Base-by-base conservation (phyloP, 2,888 invertebrate species). In the Athalia circularis region DNA sequence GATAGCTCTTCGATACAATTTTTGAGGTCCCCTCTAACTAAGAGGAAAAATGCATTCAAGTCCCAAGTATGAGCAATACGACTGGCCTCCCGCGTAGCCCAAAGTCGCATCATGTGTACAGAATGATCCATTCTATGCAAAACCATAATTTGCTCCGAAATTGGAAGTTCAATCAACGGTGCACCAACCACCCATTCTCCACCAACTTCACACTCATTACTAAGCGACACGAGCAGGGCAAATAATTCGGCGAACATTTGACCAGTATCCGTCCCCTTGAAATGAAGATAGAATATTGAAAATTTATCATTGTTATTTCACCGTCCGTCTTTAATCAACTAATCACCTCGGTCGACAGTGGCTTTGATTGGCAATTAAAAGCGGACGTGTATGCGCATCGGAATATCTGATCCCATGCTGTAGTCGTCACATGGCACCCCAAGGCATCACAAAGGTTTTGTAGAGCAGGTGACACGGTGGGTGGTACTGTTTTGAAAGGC, bases 111-210 rank as follows among this genome's bases (percentile, higher is more conserved):
- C 0, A 95, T 95, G 87, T 96, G 96, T 61, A 96, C 93, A 0
- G 95, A 95, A 86, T 96, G 96, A 91, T 96, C 96, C 83, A 95
- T 91, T 88, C 95, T 92, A 89, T 95, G 95, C 61, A 95, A 90
- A 45, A 96, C 94, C 2, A 96, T 95, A 87, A 96, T 96, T 90
- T 96, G 96, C 86, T 96, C 96, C 0, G 96, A 95, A 48, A 96
- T 92, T 0, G 96, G 96, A 79, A 96, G 88, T 84, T 95, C 94
- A 83, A 95, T 94, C n/a, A 95, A 90, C 0, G 95, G 95, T 0
- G 95, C 95, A 3, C 94, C 95, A 65, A 93, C 86, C 75, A 94
- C 93, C 92, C 94, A 95, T 82, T 95, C 94, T 84, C 93, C 93
- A 0, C 94, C 94, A 1, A 94, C 93, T 87, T 95, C 95, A 84